Evolutionary conservation across 2,888 invertebrate genomes (phyloP), one percentile per base, ranked within the genome.

Genomic region (Euphydryas editha): DNA sequence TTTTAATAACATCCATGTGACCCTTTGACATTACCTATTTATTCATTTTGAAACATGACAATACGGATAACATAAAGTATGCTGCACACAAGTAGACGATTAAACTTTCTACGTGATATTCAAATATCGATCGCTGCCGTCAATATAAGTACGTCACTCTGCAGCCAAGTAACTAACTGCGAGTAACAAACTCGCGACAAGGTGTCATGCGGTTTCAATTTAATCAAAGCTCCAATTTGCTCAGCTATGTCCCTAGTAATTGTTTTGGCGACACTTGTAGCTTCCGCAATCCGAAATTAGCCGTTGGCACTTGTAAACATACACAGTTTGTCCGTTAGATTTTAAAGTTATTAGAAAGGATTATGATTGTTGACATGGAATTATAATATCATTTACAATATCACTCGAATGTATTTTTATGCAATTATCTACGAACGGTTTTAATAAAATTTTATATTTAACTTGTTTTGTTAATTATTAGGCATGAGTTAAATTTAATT

Each of bases 171-270:
- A 51, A 51, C 21, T 24, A 24, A 47, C 62, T 47, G 67, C 49
- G 65, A 60, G 62, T 54, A 59, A 56, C 44, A 55, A 70, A 65
- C 58, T 58, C 47, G 20, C 20, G 63, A 59, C 59, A 61, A 63
- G 57, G 59, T 57, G 66, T 44, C 57, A 61, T 62, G 79, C 74
- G 82, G 82, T 82, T 77, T 81, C 77, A 77, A 79, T 83, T 84
- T 84, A 86, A 86, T 86, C 85, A 85, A 81, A 83, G 78, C 77
- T 74, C 77, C 80, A 83, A 85, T 83, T 86, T 81, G 78, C 77
- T 72, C 75, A 77, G 54, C 36, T 36, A 81, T 81, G 78, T 76
- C 79, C 77, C 70, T 67, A 76, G 81, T 83, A 85, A 85, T 85
- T 83, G 85, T 84, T 84, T 82, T 76, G n/a, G 73, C 68, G 73